These are phyloP conservation scores for Dicaeum eximium DNA, from an alignment of 2,113 vertebrate species.

Conservation along the genomic window DNA sequence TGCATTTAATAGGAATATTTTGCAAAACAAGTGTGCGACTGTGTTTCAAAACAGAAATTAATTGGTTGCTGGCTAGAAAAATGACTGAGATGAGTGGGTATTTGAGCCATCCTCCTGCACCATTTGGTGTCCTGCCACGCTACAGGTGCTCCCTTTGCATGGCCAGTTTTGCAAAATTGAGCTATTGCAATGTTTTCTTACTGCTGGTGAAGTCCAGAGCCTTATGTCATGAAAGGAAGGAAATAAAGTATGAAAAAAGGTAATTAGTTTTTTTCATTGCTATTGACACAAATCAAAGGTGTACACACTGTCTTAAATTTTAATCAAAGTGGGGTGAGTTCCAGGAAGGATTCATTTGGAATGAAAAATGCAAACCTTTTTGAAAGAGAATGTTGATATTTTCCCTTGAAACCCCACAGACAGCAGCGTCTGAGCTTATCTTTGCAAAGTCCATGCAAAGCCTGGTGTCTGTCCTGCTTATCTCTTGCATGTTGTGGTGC, in stretches of 20 bases:
- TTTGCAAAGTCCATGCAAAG: not conserved
- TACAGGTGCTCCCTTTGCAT: not conserved
- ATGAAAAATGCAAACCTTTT: not conserved
- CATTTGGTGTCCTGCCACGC: not conserved
- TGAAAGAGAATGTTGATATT: not conserved
- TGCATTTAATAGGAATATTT: slow-evolving; percentile 18
- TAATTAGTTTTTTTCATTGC: not conserved
- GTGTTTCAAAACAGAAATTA: slow-evolving; percentile 16
- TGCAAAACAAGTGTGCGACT: slow-evolving; percentile 33
- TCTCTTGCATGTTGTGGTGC: not conserved
- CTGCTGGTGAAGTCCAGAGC: not conserved
- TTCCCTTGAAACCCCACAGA: not conserved
- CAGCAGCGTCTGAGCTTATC: not conserved
- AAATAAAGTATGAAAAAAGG: not conserved
- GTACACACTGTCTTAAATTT: not conserved
- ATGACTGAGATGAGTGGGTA: not conserved
- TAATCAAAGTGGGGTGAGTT: not conserved
- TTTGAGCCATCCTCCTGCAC: not conserved
- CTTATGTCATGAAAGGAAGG: not conserved
- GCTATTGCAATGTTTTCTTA: not conserved
- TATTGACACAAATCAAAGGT: not conserved
- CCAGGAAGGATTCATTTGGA: not conserved
- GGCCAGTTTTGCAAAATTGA: not conserved
- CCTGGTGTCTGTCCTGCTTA: not conserved
- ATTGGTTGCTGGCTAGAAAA: not conserved